Evolutionary conservation across 2,888 invertebrate species (phyloP), one percentile per base, ranked within the genome.

Genomic region (Andricus curvator): DNA sequence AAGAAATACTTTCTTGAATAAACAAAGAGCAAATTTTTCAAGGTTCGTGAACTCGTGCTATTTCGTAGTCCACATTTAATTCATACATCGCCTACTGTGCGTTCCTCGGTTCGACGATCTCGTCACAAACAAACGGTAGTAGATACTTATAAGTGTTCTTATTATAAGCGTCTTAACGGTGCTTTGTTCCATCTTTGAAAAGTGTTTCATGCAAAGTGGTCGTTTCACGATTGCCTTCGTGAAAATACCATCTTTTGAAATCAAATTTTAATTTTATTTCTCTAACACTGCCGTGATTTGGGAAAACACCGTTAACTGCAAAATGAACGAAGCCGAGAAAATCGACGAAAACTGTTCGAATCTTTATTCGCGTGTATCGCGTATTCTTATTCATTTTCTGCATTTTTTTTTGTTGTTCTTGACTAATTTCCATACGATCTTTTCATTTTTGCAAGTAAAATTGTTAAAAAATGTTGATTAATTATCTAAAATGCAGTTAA

Each of bases 121-220:
- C 74, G 51, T 74, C 51, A 56, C 74, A 56, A 74, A 33, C 48
- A 74, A 74, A 74, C 74, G 74, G 74, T 74, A 74, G 29, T 56
- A 74, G n/a, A 20, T 74, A 74, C 33, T 74, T 56, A 51, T 20
- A 74, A 51, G 48, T 48, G 17, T 37, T 37, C 37, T 48, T 15
- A 15, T 29, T 37, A 74, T 62, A 64, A 79, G 44, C 65, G 79
- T 62, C 74, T 79, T 79, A 79, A 79, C 79, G 70, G 79, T 79
- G 22, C 25, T 60, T 17, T 74, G 22, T 25, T 62, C 15, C 62
- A 25, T 25, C 25, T 62, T 62, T 25, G 25, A 15, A 22, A 62
- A 25, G 13, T 22, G 5, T 62, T 62, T 62, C 62, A 62, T 25
- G 62, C 62, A 25, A 62, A 62, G 25, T 62, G 25, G 22, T 25